Evolutionary conservation across 1,140 invertebrate genomes (phyloP).

Genomic region (Gyrodactylus bullatarudis): DNA sequence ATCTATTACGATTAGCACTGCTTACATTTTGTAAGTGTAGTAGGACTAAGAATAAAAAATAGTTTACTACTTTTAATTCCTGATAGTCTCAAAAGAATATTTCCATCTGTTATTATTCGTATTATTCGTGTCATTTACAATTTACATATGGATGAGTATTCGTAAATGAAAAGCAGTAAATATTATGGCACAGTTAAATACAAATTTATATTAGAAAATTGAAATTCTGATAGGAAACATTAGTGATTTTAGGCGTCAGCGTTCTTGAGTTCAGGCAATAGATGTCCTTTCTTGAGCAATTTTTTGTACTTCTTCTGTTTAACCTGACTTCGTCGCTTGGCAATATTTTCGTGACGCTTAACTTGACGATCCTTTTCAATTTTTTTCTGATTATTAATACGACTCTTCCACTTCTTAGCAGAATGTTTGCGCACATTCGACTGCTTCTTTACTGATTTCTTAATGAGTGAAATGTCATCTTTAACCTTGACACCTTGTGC

Average conservation of each 20-base stretch:
- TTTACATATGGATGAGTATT: no score
- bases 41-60: no score
- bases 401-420: background rate
- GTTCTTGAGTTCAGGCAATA: background rate
- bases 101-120: no score
- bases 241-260: background rate
- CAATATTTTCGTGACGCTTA: background rate
- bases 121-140: no score
- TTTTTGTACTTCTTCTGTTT: background rate
- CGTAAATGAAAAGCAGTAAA: no score
- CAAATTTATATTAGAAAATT: no score
- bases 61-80: no score
- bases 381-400: background rate
- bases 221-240: no score
- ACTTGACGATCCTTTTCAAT: background rate
- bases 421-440: background rate
- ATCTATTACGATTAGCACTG: no score
- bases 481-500: background rate
- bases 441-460: background rate
- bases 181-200: no score
- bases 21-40: no score
- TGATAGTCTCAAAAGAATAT: no score
- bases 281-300: background rate
- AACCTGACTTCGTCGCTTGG: background rate
- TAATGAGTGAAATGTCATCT: background rate